A percentile compares a stretch with the other conserved stretches of the same genome.
These are phyloP conservation scores for Nomada flava DNA, from an alignment of 2,888 invertebrate species.

Conservation along the genomic window DNA sequence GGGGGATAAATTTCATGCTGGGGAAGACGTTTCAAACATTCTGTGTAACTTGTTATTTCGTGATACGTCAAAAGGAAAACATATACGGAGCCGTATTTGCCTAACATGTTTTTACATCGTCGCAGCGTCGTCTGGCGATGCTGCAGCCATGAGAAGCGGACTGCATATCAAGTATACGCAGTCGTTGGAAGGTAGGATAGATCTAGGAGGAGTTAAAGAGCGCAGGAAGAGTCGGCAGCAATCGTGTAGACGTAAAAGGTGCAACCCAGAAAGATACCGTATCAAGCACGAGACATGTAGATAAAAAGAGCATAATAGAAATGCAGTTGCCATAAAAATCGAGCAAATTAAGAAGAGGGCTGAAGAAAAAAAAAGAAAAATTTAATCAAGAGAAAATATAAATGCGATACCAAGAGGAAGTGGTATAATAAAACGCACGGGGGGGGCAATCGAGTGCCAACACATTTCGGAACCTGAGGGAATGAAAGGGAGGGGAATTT, in stretches of 20 bases:
- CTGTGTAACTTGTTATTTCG: neutral
- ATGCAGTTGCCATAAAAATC: neutral
- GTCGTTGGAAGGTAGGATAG: neutral
- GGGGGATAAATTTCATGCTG: neutral
- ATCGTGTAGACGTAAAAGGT: neutral
- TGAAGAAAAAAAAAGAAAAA: no score
- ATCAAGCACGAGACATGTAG: no score
- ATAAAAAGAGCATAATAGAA: neutral
- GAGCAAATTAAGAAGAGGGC: no score
- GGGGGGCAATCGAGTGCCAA: no score
- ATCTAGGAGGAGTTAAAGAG: no score
- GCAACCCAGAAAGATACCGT: neutral
- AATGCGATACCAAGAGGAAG: no score
- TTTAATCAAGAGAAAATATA: no score
- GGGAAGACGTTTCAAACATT: neutral
- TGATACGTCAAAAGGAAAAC: neutral
- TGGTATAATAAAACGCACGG: no score
- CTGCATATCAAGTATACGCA: neutral
- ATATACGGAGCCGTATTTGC: neutral
- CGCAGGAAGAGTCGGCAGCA: no score
- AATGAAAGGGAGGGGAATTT: no score
- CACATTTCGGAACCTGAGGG: no score
- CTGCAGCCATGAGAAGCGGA: no score
- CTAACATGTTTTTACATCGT: conserved; percentile 10
- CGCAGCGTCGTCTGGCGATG: neutral